A percentile compares a stretch with the other conserved stretches of the same genome.
Evolutionary conservation across 2,797 vertebrate species (phyloP).

Genomic region (Hafferia zeledoni): DNA sequence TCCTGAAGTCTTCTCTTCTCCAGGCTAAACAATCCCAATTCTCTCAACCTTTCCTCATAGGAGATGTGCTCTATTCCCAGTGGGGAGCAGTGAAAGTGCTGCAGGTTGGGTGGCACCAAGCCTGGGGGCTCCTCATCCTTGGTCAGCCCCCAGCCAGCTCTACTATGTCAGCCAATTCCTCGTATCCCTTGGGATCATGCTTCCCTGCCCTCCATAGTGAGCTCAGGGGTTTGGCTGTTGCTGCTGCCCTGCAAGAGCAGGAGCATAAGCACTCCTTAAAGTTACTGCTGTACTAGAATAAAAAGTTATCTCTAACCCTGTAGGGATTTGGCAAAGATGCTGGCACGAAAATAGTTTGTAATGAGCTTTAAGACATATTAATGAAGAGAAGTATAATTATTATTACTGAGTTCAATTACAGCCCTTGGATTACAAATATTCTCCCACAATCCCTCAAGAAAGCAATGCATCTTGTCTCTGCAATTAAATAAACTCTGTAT

Average conservation of each 20-base stretch:
- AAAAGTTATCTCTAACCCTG: conserved; percentile 38
- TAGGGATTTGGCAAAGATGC: conserved; percentile 57
- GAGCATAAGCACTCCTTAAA: not conserved
- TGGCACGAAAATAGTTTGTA: conserved; percentile 63
- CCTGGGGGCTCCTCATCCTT: not conserved
- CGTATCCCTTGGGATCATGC: accelerated
- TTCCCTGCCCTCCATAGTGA: not conserved
- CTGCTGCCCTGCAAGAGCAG: not conserved
- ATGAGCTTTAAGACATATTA: conserved; percentile 67
- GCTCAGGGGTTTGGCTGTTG: not conserved
- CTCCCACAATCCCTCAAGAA: conserved; percentile 63
- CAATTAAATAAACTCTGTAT: conserved; percentile 56
- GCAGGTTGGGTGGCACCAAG: not conserved
- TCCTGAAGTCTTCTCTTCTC: not conserved
- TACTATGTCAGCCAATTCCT: accelerated
- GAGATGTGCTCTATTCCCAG: not conserved
- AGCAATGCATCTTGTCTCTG: conserved; percentile 35
- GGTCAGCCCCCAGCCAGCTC: not conserved
- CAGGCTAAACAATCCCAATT: not conserved
- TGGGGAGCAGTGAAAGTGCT: not conserved
- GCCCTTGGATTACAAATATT: conserved; percentile 66
- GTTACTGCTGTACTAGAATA: not conserved
- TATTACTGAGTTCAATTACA: conserved; percentile 62
- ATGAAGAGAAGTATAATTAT: conserved; percentile 68
- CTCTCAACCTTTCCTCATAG: not conserved